phyloP scores from a whole-genome alignment of 2,797 vertebrate species.

The Emydoidea blandingii region DNA sequence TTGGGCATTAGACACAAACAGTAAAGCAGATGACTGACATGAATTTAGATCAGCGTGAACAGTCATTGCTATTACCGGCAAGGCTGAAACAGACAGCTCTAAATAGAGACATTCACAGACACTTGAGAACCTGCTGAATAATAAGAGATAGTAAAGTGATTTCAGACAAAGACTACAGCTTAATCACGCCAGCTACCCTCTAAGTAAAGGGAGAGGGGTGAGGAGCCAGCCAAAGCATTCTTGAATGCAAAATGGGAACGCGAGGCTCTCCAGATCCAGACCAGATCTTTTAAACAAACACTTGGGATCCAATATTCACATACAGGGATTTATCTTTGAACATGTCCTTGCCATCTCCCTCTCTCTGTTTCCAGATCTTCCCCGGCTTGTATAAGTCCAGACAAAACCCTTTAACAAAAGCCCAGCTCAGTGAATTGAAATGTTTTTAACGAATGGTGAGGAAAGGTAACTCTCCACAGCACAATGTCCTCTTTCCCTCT shows the following conservation, averaged over 20 bases:
- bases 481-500: background rate
- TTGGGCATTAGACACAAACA: conserved; percentile 44
- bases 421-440: background rate
- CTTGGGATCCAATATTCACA: conserved; percentile 51
- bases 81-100: conserved; percentile 3
- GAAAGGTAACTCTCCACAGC: background rate
- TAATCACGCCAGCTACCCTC: background rate
- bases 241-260: conserved; percentile 42
- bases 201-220: conserved; percentile 25
- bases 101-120: conserved; percentile 1
- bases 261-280: conserved; percentile 55
- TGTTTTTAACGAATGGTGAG: background rate
- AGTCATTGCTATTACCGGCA: conserved; percentile 56
- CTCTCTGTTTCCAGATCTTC: background rate
- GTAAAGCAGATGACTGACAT: background rate
- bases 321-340: conserved; percentile 52
- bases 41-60: conserved; percentile 31
- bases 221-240: conserved; percentile 44
- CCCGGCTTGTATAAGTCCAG: background rate
- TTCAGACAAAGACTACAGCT: conserved; percentile 36
- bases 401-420: background rate
- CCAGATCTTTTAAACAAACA: conserved; percentile 62
- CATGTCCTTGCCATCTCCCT: background rate
- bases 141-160: conserved; percentile 37
- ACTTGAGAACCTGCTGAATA: conserved; percentile 52